phyloP scores from a whole-genome alignment of 1,140 invertebrate species.

The Prorops nasuta region DNA sequence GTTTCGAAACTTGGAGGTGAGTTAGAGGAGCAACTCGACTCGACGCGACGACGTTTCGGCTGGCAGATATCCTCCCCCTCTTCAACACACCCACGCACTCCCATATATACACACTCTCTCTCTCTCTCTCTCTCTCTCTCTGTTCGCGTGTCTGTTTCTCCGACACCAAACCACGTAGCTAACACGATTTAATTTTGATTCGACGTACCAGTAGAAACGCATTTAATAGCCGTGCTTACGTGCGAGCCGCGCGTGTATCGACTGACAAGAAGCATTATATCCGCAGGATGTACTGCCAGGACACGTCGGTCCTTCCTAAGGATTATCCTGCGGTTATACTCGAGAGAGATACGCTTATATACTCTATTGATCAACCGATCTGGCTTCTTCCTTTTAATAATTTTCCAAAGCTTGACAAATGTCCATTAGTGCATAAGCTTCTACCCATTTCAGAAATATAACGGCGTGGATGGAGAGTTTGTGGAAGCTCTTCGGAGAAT shows the following conservation, averaged over 20 bases:
- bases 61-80: not conserved
- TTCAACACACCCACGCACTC: not conserved
- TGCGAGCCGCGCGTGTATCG: not conserved
- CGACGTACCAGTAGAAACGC: not conserved
- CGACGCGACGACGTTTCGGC: too few relatives aligned
- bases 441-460: too few relatives aligned
- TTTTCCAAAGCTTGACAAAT: too few relatives aligned
- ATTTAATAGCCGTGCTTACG: not conserved
- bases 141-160: not conserved
- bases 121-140: not conserved
- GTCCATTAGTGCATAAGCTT: too few relatives aligned
- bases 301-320: not conserved
- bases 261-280: not conserved
- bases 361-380: not conserved
- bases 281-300: not conserved
- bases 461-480: too few relatives aligned
- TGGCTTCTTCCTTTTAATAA: not conserved
- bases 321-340: not conserved
- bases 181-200: conserved; percentile 3
- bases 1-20: conserved; percentile 3
- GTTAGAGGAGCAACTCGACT: conserved; percentile 1
- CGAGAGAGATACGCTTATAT: not conserved
- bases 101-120: too few relatives aligned
- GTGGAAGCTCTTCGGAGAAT: too few relatives aligned
- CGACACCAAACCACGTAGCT: not conserved